Evolutionary conservation across 2,113 vertebrate species (phyloP), one percentile per base, ranked within the genome.

Genomic region (Taxidea taxus): DNA sequence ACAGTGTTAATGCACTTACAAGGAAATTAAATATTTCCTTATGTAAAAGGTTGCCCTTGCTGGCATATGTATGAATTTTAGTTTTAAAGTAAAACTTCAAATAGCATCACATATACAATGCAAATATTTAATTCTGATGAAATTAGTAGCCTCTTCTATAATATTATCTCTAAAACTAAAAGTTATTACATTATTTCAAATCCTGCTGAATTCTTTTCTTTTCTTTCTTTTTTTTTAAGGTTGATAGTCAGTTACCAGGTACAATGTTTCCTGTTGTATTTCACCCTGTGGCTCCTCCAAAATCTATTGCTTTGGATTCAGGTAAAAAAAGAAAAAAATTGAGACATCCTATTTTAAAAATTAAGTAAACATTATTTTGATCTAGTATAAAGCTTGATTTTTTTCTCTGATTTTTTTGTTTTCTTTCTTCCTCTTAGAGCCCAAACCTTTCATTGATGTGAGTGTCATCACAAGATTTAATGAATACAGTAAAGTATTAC

Each of bases 381-480:
- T 47, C 7, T 29, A 0, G 7, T 82, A 20, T 44, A 42, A 47
- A 91, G 6, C 23, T 14, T 87, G 54, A 85, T 0, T 80, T 9
- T 66, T 37, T 37, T 10, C 20, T 34, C 27, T 68, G 16, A 14
- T 31, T 75, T 90, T 60, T 68, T 91, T 27, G 82, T 96, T 82
- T 87, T 85, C 20, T 93, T 98, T 97, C 75, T 96, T 86, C 91
- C 58, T 95, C 96, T 97, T 97, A 99, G 99, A 99, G 83, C 99
- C 99, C 7, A 99, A 99, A 96, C 99, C 99, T 1, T 99, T 99
- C 96, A 99, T 99, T 70, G 99, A 99, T n/a, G 97, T 99, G 91
- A 99, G 99, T 60, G 44, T 99, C 98, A 99, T 99, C 98, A 99
- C 99, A 92, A 99, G 99, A 96, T 99, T 99, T 98, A 99, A 99